These are phyloP conservation scores for Trachelus tabidus DNA, from an alignment of 2,888 invertebrate species.

Conservation along the genomic window DNA sequence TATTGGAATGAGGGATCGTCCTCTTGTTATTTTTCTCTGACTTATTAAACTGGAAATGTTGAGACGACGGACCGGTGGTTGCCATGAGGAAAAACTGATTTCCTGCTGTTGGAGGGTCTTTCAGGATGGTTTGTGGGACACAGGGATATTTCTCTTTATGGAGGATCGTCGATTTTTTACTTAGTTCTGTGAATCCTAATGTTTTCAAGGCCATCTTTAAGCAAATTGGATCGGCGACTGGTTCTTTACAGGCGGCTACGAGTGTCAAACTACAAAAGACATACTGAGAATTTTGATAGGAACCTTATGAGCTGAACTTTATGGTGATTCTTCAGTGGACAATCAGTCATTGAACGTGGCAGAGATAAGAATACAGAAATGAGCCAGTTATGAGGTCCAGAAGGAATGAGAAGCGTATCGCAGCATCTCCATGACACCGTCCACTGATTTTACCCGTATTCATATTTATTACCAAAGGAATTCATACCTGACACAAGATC, in stretches of 20 bases:
- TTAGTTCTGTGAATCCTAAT: background rate
- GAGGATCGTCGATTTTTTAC: background rate
- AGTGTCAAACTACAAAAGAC: background rate
- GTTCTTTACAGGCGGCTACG: background rate
- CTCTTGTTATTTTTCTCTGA: background rate
- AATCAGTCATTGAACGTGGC: background rate
- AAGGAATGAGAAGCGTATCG: background rate
- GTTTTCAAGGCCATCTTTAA: background rate
- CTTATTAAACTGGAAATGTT: background rate
- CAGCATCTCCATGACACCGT: conserved; percentile 28
- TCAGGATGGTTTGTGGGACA: background rate
- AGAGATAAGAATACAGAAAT: background rate
- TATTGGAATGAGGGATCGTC: background rate
- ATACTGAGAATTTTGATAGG: background rate
- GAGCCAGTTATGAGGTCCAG: background rate
- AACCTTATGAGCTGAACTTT: background rate
- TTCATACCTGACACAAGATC: background rate
- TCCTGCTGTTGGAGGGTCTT: background rate
- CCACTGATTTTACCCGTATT: background rate
- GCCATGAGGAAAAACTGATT: background rate
- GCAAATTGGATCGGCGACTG: background rate
- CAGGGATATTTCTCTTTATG: background rate
- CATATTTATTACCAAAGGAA: background rate
- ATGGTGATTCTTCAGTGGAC: background rate
- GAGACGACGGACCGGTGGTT: background rate